These are phyloP conservation scores for Spodoptera exigua DNA, from an alignment of 2,888 invertebrate genomes.

Conservation along the genomic window DNA sequence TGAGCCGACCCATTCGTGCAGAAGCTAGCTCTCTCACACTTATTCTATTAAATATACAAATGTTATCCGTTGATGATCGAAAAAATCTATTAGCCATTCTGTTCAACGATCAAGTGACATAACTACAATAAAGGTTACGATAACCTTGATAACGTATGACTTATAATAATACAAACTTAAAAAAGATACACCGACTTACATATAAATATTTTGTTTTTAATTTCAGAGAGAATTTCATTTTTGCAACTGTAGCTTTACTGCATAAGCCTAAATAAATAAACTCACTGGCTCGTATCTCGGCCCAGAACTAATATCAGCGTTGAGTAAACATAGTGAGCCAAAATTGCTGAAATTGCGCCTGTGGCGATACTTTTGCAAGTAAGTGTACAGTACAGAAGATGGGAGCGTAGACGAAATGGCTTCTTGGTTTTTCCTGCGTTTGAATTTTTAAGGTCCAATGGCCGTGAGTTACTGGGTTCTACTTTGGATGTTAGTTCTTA, in stretches of 20 bases:
- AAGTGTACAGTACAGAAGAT: conserved; percentile 53
- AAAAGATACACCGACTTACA: conserved; percentile 13
- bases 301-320: conserved; percentile 73
- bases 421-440: conserved; percentile 60
- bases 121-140: too few relatives aligned
- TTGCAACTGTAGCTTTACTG: conserved; percentile 54
- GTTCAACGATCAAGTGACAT: too few relatives aligned
- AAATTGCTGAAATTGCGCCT: conserved; percentile 70
- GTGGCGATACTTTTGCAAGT: conserved; percentile 64
- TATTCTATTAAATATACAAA: too few relatives aligned
- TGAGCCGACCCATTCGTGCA: too few relatives aligned
- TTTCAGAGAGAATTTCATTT: conserved; percentile 56
- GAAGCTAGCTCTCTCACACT: too few relatives aligned
- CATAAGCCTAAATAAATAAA: conserved; percentile 69
- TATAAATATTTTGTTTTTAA: conserved; percentile 48
- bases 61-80: too few relatives aligned
- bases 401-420: conserved; percentile 46
- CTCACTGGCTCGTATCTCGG: conserved; percentile 60
- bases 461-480: conserved; percentile 41
- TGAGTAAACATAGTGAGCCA: conserved; percentile 68
- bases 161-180: conserved; percentile 8
- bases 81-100: too few relatives aligned
- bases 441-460: conserved; percentile 60
- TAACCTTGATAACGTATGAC: conserved; percentile 4
- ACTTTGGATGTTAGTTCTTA: conserved; percentile 22